Base-by-base conservation (phyloP, 2,113 vertebrate genomes). In the Ciconia boyciana region DNA sequence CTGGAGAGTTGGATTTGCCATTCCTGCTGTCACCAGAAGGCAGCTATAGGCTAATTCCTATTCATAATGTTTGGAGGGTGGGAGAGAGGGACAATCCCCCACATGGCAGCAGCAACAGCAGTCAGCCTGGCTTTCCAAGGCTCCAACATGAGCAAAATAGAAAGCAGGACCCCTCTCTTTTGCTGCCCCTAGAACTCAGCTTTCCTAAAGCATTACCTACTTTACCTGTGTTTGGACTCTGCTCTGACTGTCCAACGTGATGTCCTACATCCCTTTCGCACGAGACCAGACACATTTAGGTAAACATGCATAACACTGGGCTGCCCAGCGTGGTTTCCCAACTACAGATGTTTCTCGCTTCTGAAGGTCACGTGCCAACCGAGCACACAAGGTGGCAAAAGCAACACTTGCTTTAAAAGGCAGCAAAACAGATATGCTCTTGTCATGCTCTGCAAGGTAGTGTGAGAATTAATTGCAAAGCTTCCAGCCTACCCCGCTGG, bases 401-500 rank as follows among this genome's bases (percentile, higher is more conserved):
- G 58, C 44, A 44, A 24, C 0, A 0, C 55, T 34, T 12, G n/a
- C 62, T 94, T 32, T 44, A 32, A 61, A 82, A 89, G 54, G 66
- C 70, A 77, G 57, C 49, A 43, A 5, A 74, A 48, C 29, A 70
- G 77, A 34, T 46, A 51, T 0, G 1, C 31, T 68, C n/a, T 22
- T 52, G 49, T 39, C 51, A 55, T 0, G 14, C 13, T 82, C 64
- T 0, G 0, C 55, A 21, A 0, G 1, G 24, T 2, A 7, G 51
- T 1, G 7, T 39, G 18, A 92, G 60, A 89, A 78, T 16, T 71
- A 75, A 78, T 0, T 20, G 43, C 46, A 66, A 52, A 72, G 36
- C 34, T 75, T 46, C 85, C 74, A 83, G 69, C 20, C 28, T 9
- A 60, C 5, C 69, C 52, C 0, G 0, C 36, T 0, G 2, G 76